phyloP scores from a whole-genome alignment of 2,888 invertebrate genomes.

The Diabrotica balteata region DNA sequence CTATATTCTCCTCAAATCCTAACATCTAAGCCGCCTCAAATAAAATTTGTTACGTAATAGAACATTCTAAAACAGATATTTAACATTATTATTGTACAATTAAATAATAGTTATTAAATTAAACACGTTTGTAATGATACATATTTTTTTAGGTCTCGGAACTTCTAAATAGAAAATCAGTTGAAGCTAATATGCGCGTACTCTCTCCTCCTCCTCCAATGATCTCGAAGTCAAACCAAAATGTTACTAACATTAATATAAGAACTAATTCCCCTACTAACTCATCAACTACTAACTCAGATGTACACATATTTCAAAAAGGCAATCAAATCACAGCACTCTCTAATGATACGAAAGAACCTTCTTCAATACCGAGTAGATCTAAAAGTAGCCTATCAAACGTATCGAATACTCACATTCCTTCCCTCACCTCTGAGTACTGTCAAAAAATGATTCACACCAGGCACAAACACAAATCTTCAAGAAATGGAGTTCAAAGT shows the following conservation, averaged over 20 bases:
- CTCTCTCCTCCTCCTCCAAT: conserved; percentile 50
- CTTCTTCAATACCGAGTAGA: conserved; percentile 61
- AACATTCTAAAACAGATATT: too few species aligned
- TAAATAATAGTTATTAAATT: background rate
- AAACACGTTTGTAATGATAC: background rate
- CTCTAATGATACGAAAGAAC: conserved; percentile 68
- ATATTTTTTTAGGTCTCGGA: conserved; percentile 55
- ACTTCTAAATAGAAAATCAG: conserved; percentile 61
- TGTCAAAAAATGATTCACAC: conserved; percentile 50
- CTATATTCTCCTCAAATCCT: too few species aligned
- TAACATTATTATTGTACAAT: too few species aligned
- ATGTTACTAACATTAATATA: conserved; percentile 76
- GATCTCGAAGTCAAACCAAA: conserved; percentile 65
- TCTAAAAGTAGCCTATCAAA: conserved; percentile 65
- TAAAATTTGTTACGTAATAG: too few species aligned
- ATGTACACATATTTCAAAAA: conserved; percentile 73
- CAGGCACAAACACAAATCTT: conserved; percentile 52
- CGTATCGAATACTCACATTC: conserved; percentile 64
- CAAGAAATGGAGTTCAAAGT: conserved; percentile 54
- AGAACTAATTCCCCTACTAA: conserved; percentile 62
- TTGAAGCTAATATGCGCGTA: conserved; percentile 48
- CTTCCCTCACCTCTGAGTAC: conserved; percentile 50
- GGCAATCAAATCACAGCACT: conserved; percentile 75
- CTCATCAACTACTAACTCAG: conserved; percentile 46
- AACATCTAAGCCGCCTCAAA: too few species aligned